Evolutionary conservation across 2,888 invertebrate genomes (phyloP).

Genomic region (Sympetrum striolatum): DNA sequence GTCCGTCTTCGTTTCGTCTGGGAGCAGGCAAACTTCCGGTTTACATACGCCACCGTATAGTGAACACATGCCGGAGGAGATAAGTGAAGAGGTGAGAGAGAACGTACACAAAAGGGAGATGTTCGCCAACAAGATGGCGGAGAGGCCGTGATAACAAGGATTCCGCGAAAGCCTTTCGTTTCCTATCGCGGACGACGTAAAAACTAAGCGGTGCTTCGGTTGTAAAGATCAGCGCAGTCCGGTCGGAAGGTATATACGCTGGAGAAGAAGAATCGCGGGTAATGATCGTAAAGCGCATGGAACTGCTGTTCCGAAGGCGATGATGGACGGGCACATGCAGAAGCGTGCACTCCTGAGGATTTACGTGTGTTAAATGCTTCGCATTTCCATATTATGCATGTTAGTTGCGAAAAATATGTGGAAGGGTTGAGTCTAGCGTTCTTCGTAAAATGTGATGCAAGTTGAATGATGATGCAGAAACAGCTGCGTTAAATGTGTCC

Average conservation of each 20-base stretch:
- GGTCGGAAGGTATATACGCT: not conserved
- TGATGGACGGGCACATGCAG: too few relatives aligned
- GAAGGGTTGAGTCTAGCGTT: too few relatives aligned
- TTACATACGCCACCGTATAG: conserved; percentile 14
- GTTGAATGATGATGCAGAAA: too few relatives aligned
- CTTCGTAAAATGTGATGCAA: too few relatives aligned
- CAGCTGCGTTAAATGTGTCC: too few relatives aligned
- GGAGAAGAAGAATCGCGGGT: not conserved
- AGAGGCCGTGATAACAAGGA: not conserved
- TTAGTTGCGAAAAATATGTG: too few relatives aligned
- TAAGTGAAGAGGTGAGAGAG: not conserved
- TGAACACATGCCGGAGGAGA: not conserved
- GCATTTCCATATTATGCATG: too few relatives aligned
- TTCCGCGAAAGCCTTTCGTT: not conserved
- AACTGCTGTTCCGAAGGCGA: too few relatives aligned
- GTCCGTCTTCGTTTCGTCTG: not conserved
- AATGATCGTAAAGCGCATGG: too few relatives aligned
- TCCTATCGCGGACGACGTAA: not conserved
- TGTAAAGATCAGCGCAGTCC: not conserved
- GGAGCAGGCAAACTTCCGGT: conserved; percentile 11
- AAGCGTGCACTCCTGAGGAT: too few relatives aligned
- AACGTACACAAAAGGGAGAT: not conserved
- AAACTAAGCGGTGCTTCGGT: not conserved
- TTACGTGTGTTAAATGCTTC: too few relatives aligned
- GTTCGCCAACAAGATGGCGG: not conserved